phyloP scores from a whole-genome alignment of 2,113 vertebrate genomes.

The Heliornis fulica region DNA sequence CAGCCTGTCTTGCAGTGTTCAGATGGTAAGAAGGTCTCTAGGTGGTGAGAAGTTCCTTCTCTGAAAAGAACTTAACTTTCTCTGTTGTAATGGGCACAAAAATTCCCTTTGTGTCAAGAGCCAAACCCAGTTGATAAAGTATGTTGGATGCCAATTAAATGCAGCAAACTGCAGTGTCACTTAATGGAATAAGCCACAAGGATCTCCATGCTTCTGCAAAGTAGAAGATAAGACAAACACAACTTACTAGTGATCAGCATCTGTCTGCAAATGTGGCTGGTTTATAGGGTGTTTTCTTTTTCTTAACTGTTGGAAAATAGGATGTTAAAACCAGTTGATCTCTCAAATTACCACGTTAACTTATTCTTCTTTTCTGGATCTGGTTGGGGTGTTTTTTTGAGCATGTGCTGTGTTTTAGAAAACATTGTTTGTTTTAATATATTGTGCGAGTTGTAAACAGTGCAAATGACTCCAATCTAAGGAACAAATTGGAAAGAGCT shows the following conservation, averaged over 20 bases:
- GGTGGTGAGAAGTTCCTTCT: accelerated
- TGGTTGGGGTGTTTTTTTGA: neutral
- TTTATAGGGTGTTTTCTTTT: neutral
- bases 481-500: neutral
- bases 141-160: neutral
- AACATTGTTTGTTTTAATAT: neutral
- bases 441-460: neutral
- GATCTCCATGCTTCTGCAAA: neutral
- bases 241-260: neutral
- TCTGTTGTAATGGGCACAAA: neutral
- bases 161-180: neutral
- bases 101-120: neutral
- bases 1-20: neutral
- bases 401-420: neutral
- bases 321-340: neutral
- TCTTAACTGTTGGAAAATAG: neutral
- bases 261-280: neutral
- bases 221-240: neutral
- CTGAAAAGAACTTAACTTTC: neutral
- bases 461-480: neutral
- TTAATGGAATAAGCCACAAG: neutral
- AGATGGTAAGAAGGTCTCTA: neutral
- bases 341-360: neutral
- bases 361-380: neutral
- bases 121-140: neutral